Conservation (phyloP, 1,140 invertebrate genomes). For the Cydia pomonella region DNA sequence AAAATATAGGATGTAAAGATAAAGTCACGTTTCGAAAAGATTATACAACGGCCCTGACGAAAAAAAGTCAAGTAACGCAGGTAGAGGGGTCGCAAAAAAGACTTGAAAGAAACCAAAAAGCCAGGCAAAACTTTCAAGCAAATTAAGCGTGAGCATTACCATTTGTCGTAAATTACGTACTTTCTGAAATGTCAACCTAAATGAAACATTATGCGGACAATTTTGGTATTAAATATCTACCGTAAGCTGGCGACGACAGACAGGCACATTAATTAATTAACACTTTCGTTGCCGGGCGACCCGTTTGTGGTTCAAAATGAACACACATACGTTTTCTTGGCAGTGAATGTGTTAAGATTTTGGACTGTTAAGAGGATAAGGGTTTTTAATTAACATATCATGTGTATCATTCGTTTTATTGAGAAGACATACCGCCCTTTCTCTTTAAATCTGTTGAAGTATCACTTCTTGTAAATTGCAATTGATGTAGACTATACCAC, state of each 20-base stretch:
- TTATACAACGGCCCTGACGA: constrained; percentile 19
- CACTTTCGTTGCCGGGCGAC: no score
- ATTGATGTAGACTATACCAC: no score
- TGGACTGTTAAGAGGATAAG: no score
- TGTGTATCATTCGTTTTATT: no score
- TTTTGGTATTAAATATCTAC: background rate
- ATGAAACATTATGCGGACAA: background rate
- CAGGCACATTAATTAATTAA: background rate
- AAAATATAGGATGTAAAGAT: constrained; percentile 5
- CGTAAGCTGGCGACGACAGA: background rate
- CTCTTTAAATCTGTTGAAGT: no score
- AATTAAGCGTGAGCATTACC: constrained; percentile 47
- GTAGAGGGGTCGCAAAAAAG: constrained; percentile 22
- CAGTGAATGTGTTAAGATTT: no score
- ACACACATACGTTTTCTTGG: no score
- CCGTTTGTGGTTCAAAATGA: no score
- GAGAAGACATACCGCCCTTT: no score
- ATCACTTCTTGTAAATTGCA: no score
- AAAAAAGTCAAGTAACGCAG: constrained; percentile 43
- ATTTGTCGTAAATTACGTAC: constrained; percentile 43
- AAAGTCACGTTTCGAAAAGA: constrained; percentile 28
- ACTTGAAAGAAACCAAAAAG: constrained; percentile 41
- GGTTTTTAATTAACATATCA: no score
- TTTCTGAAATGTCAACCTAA: constrained; percentile 36
- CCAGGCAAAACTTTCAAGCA: constrained; percentile 41